Conservation (phyloP, 2,888 invertebrate species). For the Xestia xanthographa region DNA sequence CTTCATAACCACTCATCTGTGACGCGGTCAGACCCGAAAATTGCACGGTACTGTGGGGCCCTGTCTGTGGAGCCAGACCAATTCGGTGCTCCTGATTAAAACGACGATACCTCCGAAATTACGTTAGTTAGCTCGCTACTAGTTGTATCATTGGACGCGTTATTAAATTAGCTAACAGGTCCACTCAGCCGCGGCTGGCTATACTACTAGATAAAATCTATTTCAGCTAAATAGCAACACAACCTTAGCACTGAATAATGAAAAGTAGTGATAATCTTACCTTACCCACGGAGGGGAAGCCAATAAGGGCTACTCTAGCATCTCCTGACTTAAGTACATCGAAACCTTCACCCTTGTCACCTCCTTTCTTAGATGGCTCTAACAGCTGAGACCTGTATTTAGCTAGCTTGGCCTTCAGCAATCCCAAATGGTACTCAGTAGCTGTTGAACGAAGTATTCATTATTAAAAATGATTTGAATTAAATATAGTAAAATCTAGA, state of each 20-base stretch:
- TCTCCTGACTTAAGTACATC: slow-evolving; percentile 99
- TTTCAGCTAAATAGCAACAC: not conserved
- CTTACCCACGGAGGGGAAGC: slow-evolving; percentile 99
- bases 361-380: slow-evolving; percentile 97
- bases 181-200: too few species aligned
- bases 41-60: too few species aligned
- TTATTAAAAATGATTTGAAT: not conserved
- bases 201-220: too few species aligned
- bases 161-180: too few species aligned
- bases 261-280: slow-evolving; percentile 81
- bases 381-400: slow-evolving; percentile 98
- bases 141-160: too few species aligned
- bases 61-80: too few species aligned
- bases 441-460: slow-evolving; percentile 90
- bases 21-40: too few species aligned
- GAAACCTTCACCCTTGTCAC: slow-evolving; percentile 98
- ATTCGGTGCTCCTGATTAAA: too few species aligned
- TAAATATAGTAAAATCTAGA: too few species aligned
- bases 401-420: slow-evolving; percentile 98
- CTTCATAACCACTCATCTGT: too few species aligned
- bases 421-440: slow-evolving; percentile 99
- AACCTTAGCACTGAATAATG: not conserved
- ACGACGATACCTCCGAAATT: too few species aligned
- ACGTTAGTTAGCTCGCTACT: too few species aligned
- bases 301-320: slow-evolving; percentile 99